Base-by-base conservation (phyloP, 2,888 invertebrate species). In the Sipunculus nudus region DNA sequence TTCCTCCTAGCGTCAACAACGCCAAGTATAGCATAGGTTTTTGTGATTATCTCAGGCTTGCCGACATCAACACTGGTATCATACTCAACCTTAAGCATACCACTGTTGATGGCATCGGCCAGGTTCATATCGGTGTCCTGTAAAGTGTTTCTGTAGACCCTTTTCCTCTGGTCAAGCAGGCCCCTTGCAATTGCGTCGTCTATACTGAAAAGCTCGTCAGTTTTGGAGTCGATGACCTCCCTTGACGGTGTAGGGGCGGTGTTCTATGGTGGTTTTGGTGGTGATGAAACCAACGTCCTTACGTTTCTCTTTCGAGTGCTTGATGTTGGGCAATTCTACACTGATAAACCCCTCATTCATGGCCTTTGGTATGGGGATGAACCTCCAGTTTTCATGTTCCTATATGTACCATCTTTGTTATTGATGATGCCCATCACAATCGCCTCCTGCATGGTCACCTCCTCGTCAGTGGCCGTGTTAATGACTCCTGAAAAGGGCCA, bases 321-420 rank as follows among this genome's bases (percentile, higher is more conserved):
- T 23, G 13, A 25, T 29, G n/a, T 28, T 13, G 10, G n/a, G n/a
- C n/a, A n/a, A n/a, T n/a, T 3, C 21, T 0, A 67, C 70, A 46
- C 63, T 68, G 50, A 82, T 74, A 21, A 71, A 61, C 0, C 81
- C 81, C 19, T 74, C 70, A 26, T 74, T 78, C 77, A 82, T 81
- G 26, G 82, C 82, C 29, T 77, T 72, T 2, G 74, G 68, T 46
- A 81, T 73, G 1, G 79, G 62, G 41, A 75, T 62, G 21, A 65
- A 66, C 35, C 47, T 3, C 50, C 55, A n/a, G 65, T 67, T 21
- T 35, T 31, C 1, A 52, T 49, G 59, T 70, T 64, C 19, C 53
- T 43, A 58, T 67, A 70, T n/a, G 49, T 65, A 8, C 70, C 69
- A 28, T 59, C 47, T 23, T 28, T n/a, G n/a, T 53, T 53, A 48